Conservation (phyloP, 1,140 invertebrate genomes). For the Trialeurodes vaporariorum region DNA sequence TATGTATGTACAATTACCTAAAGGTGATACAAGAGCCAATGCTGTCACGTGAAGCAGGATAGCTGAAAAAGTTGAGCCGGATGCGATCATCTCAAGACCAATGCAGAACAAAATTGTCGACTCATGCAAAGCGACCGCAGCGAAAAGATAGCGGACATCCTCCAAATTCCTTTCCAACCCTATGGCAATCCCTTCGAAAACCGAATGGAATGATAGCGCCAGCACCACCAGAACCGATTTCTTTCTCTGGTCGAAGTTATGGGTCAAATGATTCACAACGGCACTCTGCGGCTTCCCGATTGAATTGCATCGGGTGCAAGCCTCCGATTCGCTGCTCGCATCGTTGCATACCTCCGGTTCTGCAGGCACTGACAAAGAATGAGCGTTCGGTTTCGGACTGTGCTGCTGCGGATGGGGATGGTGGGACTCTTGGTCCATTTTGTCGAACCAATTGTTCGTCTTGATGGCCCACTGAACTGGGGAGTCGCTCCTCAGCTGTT, state of each 20-base stretch:
- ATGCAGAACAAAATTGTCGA: slow-evolving; percentile 80
- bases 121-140: slow-evolving; percentile 77
- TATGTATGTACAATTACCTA: slow-evolving; percentile 37
- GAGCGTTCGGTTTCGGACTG: not conserved
- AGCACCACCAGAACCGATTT: slow-evolving; percentile 37
- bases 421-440: not conserved
- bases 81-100: slow-evolving; percentile 60
- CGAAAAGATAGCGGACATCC: slow-evolving; percentile 46
- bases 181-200: slow-evolving; percentile 50
- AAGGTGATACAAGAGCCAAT: slow-evolving; percentile 65
- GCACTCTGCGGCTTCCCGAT: not conserved
- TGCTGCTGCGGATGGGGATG: not conserved
- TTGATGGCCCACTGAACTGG: not conserved
- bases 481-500: not conserved
- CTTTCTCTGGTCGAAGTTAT: not conserved
- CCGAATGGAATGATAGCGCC: slow-evolving; percentile 47
- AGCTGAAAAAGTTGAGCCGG: slow-evolving; percentile 43
- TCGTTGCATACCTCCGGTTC: not conserved
- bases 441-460: not conserved
- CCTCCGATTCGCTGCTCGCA: not conserved
- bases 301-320: not conserved
- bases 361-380: not conserved
- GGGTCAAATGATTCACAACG: not conserved
- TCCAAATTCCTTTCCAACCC: slow-evolving; percentile 48
- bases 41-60: slow-evolving; percentile 56